phyloP scores from a whole-genome alignment of 2,888 invertebrate species.

The Pedicia rivosa region DNA sequence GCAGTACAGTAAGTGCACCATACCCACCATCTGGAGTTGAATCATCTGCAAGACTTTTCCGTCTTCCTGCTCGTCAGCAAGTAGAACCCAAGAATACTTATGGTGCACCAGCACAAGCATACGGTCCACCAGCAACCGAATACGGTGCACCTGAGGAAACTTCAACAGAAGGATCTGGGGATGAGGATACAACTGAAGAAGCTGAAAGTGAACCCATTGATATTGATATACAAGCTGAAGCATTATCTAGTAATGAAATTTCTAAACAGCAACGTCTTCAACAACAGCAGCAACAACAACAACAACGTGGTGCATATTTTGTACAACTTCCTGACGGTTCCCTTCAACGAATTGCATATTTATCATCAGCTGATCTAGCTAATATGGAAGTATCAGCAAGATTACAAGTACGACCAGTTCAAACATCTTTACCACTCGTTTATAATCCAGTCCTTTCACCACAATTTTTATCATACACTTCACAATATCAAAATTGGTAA shows the following conservation, averaged over 20 bases:
- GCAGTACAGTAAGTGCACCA: background rate
- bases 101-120: slow-evolving; percentile 30
- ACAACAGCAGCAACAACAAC: background rate
- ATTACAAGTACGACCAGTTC: background rate
- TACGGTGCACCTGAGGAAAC: slow-evolving; percentile 18
- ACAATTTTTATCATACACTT: slow-evolving; percentile 1
- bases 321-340: slow-evolving; percentile 44
- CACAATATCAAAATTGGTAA: slow-evolving; percentile 3
- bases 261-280: background rate
- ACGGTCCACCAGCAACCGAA: slow-evolving; percentile 28
- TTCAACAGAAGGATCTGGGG: background rate
- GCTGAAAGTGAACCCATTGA: slow-evolving; percentile 16
- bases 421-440: background rate
- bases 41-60: slow-evolving; percentile 27
- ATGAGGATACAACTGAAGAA: slow-evolving; percentile 12
- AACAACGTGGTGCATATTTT: slow-evolving; percentile 40
- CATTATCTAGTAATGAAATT: background rate
- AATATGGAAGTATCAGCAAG: background rate
- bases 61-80: slow-evolving; percentile 28
- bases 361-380: slow-evolving; percentile 27
- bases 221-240: slow-evolving; percentile 1
- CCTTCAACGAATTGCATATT: slow-evolving; percentile 44
- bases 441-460: slow-evolving; percentile 4
- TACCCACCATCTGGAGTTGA: slow-evolving; percentile 32
- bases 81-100: slow-evolving; percentile 30